Evolutionary conservation across 2,113 vertebrate species (phyloP).

Genomic region (Arvicanthis niloticus): DNA sequence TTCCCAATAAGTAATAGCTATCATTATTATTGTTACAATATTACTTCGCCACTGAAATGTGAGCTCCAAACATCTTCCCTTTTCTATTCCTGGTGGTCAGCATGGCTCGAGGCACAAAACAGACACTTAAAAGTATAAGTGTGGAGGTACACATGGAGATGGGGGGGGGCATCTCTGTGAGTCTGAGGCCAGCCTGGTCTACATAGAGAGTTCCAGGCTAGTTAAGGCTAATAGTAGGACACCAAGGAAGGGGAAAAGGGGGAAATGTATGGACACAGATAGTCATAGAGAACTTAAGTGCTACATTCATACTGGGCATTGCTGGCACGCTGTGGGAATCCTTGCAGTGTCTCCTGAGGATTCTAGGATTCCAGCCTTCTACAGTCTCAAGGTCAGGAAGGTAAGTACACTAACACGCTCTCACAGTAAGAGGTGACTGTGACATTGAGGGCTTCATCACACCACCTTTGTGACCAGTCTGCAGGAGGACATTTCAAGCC

Average conservation of each 20-base stretch:
- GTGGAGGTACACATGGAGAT: background rate
- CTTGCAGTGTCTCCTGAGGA: background rate
- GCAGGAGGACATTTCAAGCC: constrained; percentile 53
- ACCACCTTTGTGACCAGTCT: background rate
- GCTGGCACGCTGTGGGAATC: background rate
- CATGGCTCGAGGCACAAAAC: background rate
- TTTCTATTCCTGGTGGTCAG: background rate
- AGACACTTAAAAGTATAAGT: background rate
- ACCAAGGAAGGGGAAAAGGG: background rate
- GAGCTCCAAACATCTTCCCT: background rate
- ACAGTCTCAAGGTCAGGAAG: background rate
- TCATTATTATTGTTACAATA: background rate
- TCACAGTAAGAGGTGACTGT: background rate
- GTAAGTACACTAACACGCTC: background rate
- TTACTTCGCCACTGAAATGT: background rate
- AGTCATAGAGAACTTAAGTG: background rate
- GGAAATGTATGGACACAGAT: background rate
- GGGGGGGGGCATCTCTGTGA: background rate
- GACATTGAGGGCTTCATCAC: background rate
- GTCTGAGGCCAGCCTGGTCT: background rate
- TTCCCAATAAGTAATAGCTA: background rate
- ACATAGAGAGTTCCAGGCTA: background rate
- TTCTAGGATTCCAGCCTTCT: background rate
- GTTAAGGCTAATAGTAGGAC: background rate
- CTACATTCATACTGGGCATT: background rate